These are phyloP conservation scores for Apamea epomidion DNA, from an alignment of 2,888 invertebrate genomes.

Conservation along the genomic window DNA sequence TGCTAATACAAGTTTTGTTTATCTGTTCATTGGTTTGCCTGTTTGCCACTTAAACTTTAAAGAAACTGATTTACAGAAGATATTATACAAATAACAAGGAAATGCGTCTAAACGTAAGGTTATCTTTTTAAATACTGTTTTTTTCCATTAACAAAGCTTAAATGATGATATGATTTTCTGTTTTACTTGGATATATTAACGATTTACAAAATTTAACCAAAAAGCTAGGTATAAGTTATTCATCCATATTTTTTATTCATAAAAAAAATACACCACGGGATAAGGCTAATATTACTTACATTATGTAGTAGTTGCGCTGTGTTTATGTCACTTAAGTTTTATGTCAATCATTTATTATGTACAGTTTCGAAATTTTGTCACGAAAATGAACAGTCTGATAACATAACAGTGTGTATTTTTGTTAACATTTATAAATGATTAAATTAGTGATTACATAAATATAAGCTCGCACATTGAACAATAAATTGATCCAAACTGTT, in stretches of 20 bases:
- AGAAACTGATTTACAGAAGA: slow-evolving; percentile 21
- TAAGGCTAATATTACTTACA: slow-evolving; percentile 22
- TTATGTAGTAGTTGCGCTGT: slow-evolving; percentile 17
- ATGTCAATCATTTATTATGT: slow-evolving; percentile 49
- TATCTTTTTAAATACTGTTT: neutral
- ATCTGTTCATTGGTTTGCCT: slow-evolving; percentile 20
- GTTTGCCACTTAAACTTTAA: slow-evolving; percentile 12
- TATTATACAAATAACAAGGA: neutral
- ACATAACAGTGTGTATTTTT: slow-evolving; percentile 29
- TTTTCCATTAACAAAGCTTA: slow-evolving; percentile 1
- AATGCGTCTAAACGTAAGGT: slow-evolving; percentile 13
- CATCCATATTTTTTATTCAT: neutral
- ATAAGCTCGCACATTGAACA: slow-evolving; percentile 54
- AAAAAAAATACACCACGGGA: slow-evolving; percentile 10
- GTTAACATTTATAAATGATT: slow-evolving; percentile 28
- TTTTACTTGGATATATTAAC: slow-evolving; percentile 4
- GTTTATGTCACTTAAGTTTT: slow-evolving; percentile 25
- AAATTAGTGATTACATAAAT: slow-evolving; percentile 32
- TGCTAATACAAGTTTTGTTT: slow-evolving; percentile 16
- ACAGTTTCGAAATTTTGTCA: slow-evolving; percentile 52
- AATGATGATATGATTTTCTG: slow-evolving; percentile 2
- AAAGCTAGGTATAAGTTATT: slow-evolving; percentile 52
- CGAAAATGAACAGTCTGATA: slow-evolving; percentile 36
- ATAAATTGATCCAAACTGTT: slow-evolving; percentile 24
- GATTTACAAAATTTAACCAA: slow-evolving; percentile 55